Evolutionary conservation across 2,113 vertebrate genomes (phyloP), one percentile per base, ranked within the genome.

Genomic region (Sigmodon hispidus): DNA sequence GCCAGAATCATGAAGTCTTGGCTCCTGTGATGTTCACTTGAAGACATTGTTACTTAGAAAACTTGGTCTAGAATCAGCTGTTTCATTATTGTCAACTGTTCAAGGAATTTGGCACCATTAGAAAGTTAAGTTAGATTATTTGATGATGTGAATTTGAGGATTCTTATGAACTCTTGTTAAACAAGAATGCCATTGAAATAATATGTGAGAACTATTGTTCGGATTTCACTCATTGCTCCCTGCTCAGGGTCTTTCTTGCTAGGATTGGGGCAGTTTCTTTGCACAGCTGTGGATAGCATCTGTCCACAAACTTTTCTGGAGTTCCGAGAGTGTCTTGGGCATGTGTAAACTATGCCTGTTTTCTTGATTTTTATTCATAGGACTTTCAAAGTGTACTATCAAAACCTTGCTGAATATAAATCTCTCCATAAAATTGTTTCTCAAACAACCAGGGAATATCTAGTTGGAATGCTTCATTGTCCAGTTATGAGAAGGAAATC

Each of bases 381-480:
- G 92, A 67, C 91, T 91, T 93, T 84, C 59, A 86, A 72, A 92
- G n/a, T 86, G 12, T 95, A 52, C 57, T 94, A n/a, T 91, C 61
- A 85, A 84, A 55, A 72, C n/a, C 24, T 95, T 45, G 63, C 31
- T 70, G n/a, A 95, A 94, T 61, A 59, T 87, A 88, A 92, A 76
- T 76, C 36, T 94, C 17, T 93, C 55, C 26, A 57, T 93, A 87
- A 96, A 91, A 85, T 87, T 89, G 67, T 90, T 96, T 94, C 43
- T 96, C 45, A 96, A 43, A 86, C 43, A 61, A 89, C 86, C 50
- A 89, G 81, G n/a, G 52, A 45, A 13, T 91, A 76, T 73, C 48
- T 85, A 81, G 63, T 92, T 95, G 90, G 48, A 59, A 94, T 93
- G 76, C 85, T 52, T 93, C 84, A 92, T 91, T 96, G 69, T 90